Percentiles rank a stretch among this genome's conserved stretches.
These are phyloP conservation scores for Aphidius ervi DNA, from an alignment of 1,140 invertebrate species.

Conservation along the genomic window DNA sequence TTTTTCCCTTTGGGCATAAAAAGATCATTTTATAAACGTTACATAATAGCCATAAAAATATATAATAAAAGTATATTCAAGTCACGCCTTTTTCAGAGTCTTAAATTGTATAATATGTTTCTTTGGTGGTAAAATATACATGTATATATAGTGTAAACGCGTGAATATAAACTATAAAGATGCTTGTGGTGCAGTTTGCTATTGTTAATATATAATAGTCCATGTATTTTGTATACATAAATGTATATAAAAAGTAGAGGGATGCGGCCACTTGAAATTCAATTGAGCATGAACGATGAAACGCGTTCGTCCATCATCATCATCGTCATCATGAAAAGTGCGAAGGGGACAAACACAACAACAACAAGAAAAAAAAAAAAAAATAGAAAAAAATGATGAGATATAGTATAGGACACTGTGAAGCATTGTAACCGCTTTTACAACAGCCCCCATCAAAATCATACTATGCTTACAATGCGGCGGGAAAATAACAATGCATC, in stretches of 20 bases:
- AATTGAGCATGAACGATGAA: conserved; percentile 34
- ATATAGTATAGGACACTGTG: conserved; percentile 24
- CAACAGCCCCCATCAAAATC: conserved; percentile 42
- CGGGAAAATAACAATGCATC: conserved; percentile 49
- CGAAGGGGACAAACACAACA: conserved; percentile 2
- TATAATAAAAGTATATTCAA: neutral
- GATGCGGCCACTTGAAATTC: conserved; percentile 56
- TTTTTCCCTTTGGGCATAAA: too few relatives aligned
- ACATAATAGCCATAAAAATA: too few relatives aligned
- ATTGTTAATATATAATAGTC: conserved; percentile 39
- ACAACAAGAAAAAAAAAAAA: neutral
- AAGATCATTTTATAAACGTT: too few relatives aligned
- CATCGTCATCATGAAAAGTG: conserved; percentile 17
- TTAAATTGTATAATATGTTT: too few relatives aligned
- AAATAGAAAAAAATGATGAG: conserved; percentile 15
- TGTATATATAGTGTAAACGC: too few relatives aligned
- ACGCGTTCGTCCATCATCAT: conserved; percentile 31
- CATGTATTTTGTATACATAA: conserved; percentile 10
- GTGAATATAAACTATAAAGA: too few relatives aligned
- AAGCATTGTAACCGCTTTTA: conserved; percentile 40
- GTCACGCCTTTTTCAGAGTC: too few relatives aligned
- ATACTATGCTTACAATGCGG: conserved; percentile 51
- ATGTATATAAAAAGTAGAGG: conserved; percentile 37
- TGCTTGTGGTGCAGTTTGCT: too few relatives aligned
- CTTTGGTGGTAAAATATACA: too few relatives aligned